Evolutionary conservation across 2,888 invertebrate genomes (phyloP), one percentile per base, ranked within the genome.

Genomic region (Andrena dorsata): DNA sequence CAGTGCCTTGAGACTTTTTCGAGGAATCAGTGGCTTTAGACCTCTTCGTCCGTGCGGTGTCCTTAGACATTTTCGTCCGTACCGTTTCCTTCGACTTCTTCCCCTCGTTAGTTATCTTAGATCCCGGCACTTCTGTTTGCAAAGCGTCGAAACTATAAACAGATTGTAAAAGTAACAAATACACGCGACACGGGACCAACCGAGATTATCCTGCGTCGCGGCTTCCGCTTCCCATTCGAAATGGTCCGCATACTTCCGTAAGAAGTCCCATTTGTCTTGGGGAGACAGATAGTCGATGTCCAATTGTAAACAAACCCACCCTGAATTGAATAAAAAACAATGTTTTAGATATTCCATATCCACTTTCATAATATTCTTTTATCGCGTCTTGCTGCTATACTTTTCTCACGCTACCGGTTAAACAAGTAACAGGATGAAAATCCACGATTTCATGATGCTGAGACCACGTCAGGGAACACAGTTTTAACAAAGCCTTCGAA

Each of bases 401-500:
- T 32, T 13, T 0, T 16, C 4, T 0, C 26, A 16, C 2, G 30
- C 23, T 94, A 83, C 95, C 95, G 1, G 95, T 95, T 28, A 95
- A 84, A 82, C 93, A 94, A 30, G 92, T 86, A 10, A 95, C 91
- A 10, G 94, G 92, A 87, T 94, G 93, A 84, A 94, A 95, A 79
- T 95, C 94, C 0, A 92, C 83, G 7, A 94, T 81, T 73, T 95
- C 94, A 13, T 87, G 85, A 1, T 83, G 71, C 5, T 82, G 71
- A 3, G 90, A 92, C 93, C 94, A 94, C 2, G 94, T 93, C 60
- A 94, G 80, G 16, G 93, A 91, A 0, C 94, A 94, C 16, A 95
- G 76, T 87, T 94, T 94, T 47, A 95, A 82, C 8, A 95, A 80
- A 1, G 94, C 95, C 90, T 95, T 95, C 3, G 93, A 91, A 26